phyloP scores from a whole-genome alignment of 2,888 invertebrate species.

The Kryphioiulus occultus region DNA sequence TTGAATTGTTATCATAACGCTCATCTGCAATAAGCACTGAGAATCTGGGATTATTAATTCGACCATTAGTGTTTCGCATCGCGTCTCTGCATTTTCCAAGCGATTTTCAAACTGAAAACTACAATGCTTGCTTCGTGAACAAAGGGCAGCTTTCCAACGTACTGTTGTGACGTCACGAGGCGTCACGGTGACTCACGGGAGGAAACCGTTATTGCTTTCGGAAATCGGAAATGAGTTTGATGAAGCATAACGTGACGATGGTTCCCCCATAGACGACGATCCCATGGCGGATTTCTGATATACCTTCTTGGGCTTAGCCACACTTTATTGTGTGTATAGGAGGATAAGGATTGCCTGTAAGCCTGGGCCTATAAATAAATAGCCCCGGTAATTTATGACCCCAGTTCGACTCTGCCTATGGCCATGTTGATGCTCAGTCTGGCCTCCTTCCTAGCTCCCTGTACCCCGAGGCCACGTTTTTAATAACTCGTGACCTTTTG shows the following conservation, averaged over 20 bases:
- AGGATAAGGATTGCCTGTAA: constrained; percentile 31
- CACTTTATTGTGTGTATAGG: constrained; percentile 33
- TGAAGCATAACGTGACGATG: constrained; percentile 47
- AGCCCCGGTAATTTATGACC: constrained; percentile 28
- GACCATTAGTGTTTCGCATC: not conserved
- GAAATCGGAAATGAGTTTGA: constrained; percentile 52
- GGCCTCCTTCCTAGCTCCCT: not conserved
- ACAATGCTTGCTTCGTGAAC: not conserved
- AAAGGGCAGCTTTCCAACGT: constrained; percentile 11
- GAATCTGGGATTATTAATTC: not conserved
- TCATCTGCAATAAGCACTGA: not conserved
- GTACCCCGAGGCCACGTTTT: not conserved
- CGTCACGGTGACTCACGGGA: constrained; percentile 46
- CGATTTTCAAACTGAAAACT: not conserved
- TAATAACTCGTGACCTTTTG: not conserved
- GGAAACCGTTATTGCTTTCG: constrained; percentile 51
- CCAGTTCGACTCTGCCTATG: not conserved
- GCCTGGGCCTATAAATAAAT: constrained; percentile 21
- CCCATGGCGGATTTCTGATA: not conserved
- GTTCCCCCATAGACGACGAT: constrained; percentile 2
- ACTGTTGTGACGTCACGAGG: constrained; percentile 6
- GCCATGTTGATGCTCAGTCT: not conserved
- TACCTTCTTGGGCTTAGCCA: constrained; percentile 27
- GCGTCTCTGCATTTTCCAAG: not conserved
- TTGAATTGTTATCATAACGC: too few relatives aligned